Base-by-base conservation (phyloP, 2,797 vertebrate species). In the Synanceia verrucosa region DNA sequence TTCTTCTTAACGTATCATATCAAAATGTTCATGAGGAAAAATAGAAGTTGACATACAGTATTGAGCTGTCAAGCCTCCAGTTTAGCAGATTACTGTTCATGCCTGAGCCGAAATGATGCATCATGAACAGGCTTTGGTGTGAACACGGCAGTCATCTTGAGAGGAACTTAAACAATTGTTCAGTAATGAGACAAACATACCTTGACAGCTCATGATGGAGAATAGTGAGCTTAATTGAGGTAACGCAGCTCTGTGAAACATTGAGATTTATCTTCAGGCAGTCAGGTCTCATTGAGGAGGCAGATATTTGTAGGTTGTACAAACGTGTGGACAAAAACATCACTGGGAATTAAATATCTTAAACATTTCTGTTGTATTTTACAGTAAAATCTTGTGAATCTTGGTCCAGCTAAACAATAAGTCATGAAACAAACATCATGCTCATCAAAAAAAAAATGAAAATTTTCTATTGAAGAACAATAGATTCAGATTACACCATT, bases 121-220 rank as follows among this genome's bases (percentile, higher is more conserved):
- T 86, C 83, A 65, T 39, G 87, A 85, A 39, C 80, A 76, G 37
- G 71, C 80, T 89, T 65, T 70, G 70, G 76, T 77, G 75, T 70
- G 73, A 88, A 79, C 74, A 64, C 75, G 57, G 83, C 80, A 82
- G 87, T 86, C 85, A 72, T 84, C 81, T 78, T 85, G 86, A 91
- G 85, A 77, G 87, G 77, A 86, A 90, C 79, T 92, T 91, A 89
- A 91, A 91, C 88, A 91, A 91, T 85, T 75, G 85, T 65, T 90
- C 86, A 53, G 80, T 91, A 92, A 92, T 89, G 90, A 92, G 84
- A 87, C 88, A 91, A 92, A 93, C 79, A 82, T 41, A 82, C 75
- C 86, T 83, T 90, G 90, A 88, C 90, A 87, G 85, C 68, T 84
- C 69, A 65, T 89, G 79, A 89, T 90, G 78, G 87, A 89, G 83